Conservation (phyloP, 1,140 invertebrate species). For the Lepidurus apus region DNA sequence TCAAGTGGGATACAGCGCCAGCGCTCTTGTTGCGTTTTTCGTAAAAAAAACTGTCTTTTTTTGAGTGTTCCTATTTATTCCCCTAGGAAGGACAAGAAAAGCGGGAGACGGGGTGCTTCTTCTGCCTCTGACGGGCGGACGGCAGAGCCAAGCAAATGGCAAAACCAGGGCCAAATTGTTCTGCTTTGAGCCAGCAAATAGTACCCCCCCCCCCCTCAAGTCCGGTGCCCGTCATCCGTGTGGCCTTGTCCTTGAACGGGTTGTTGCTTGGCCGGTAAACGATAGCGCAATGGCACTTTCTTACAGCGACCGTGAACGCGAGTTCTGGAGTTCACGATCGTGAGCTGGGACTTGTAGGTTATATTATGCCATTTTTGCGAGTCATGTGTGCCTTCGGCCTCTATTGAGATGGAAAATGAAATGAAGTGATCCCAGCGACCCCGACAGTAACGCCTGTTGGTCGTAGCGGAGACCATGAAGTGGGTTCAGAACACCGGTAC, state of each 20-base stretch:
- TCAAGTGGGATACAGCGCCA: background rate
- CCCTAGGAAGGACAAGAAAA: background rate
- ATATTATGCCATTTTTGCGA: slow-evolving; percentile 8
- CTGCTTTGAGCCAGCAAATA: background rate
- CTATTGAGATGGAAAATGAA: background rate
- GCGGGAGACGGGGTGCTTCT: background rate
- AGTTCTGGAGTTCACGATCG: background rate
- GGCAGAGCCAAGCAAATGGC: background rate
- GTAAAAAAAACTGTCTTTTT: background rate
- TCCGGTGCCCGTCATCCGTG: background rate
- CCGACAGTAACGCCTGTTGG: slow-evolving; percentile 6
- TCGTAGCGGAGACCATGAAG: slow-evolving; percentile 10
- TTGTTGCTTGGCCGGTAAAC: background rate
- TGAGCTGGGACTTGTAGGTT: background rate
- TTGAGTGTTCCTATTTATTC: background rate
- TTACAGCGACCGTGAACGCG: background rate
- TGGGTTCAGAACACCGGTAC: background rate
- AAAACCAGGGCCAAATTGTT: slow-evolving; percentile 2
- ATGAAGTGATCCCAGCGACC: background rate
- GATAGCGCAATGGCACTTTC: slow-evolving; percentile 2
- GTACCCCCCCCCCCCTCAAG: background rate
- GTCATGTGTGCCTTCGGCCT: slow-evolving; percentile 11
- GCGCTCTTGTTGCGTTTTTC: background rate
- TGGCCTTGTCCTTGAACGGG: slow-evolving; percentile 12
- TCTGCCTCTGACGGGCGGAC: background rate